phyloP scores from a whole-genome alignment of 2,797 vertebrate genomes.

The Sardinella longiceps region DNA sequence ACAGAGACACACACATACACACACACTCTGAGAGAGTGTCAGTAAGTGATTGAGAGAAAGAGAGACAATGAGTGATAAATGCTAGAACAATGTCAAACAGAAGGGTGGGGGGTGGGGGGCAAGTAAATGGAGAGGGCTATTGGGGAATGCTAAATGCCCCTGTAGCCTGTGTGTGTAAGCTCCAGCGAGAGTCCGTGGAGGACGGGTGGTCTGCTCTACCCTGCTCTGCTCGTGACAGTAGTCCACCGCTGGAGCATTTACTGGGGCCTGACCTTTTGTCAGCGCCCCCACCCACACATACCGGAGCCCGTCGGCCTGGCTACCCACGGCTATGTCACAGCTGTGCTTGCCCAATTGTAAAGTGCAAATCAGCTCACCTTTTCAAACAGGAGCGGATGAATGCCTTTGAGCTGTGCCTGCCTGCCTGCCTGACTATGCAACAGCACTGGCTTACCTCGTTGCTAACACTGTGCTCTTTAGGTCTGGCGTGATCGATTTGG shows the following conservation, averaged over 20 bases:
- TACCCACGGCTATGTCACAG: conserved; percentile 80
- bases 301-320: conserved; percentile 77
- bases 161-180: neutral
- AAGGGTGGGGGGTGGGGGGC: neutral
- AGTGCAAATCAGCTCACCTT: conserved; percentile 54
- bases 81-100: conserved; percentile 15
- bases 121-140: neutral
- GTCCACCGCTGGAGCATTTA: neutral
- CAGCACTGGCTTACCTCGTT: conserved; percentile 53
- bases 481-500: conserved; percentile 67
- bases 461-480: conserved; percentile 66
- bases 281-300: conserved; percentile 46
- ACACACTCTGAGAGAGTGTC: neutral
- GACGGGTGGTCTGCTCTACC: neutral
- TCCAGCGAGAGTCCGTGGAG: neutral
- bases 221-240: neutral
- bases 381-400: conserved; percentile 50
- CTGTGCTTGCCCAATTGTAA: conserved; percentile 72
- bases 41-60: neutral
- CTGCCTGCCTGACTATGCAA: conserved; percentile 58
- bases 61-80: neutral
- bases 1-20: neutral
- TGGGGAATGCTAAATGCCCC: neutral
- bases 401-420: conserved; percentile 57
- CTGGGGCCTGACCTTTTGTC: neutral